Evolutionary conservation across 1,140 invertebrate genomes (phyloP).

Genomic region (Pteromalus puparum): DNA sequence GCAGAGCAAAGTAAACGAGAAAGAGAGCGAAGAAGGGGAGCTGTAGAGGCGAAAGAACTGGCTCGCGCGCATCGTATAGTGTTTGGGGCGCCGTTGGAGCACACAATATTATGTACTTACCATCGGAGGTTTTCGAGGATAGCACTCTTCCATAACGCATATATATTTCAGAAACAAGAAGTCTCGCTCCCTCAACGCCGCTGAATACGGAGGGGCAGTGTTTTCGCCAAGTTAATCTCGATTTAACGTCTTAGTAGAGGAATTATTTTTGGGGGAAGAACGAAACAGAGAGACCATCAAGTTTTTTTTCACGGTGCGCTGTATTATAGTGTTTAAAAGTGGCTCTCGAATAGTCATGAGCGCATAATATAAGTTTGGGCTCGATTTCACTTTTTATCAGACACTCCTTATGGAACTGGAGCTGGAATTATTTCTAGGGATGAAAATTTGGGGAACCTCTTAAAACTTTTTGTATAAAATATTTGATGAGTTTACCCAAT

Average conservation of each 20-base stretch:
- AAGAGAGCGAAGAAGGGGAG: neutral
- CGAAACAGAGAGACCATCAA: neutral
- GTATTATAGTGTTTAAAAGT: neutral
- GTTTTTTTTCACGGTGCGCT: neutral
- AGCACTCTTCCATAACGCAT: neutral
- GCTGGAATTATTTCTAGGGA: too few relatives aligned
- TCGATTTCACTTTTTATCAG: neutral
- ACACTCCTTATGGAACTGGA: too few relatives aligned
- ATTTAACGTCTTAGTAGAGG: neutral
- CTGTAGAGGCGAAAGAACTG: neutral
- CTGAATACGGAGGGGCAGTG: neutral
- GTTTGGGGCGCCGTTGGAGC: neutral
- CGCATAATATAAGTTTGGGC: neutral
- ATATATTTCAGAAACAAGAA: neutral
- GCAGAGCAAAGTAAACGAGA: neutral
- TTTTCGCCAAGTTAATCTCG: neutral
- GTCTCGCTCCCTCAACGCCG: neutral
- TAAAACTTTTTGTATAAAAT: too few relatives aligned
- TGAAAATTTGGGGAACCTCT: too few relatives aligned
- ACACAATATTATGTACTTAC: neutral
- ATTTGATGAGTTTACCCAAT: too few relatives aligned
- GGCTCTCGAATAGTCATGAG: too few relatives aligned
- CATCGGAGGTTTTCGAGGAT: neutral
- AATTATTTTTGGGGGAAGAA: neutral
- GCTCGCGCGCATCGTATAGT: neutral